Percentiles rank a stretch among this genome's conserved stretches.
Conservation (phyloP, 1,140 invertebrate species). For the Drosophila nigromelanica region DNA sequence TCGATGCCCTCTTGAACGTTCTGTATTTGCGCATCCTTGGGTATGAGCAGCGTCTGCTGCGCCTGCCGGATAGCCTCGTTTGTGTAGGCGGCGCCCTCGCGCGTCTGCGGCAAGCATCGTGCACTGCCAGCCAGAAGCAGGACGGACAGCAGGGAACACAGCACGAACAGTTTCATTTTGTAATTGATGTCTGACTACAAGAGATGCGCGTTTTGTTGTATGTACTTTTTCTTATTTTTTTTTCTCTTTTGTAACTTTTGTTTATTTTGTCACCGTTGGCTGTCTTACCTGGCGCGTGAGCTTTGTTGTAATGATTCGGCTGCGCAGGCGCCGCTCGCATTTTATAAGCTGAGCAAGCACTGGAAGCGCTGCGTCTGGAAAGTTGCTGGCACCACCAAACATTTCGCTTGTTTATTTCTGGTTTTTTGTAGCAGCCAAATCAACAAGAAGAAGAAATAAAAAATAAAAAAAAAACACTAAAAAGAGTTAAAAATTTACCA, state of each 20-base stretch:
- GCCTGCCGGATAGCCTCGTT: slow-evolving; percentile 94
- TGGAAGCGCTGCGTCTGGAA: slow-evolving; percentile 68
- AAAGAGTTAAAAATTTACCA: slow-evolving; percentile 5
- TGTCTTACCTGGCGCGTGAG: slow-evolving; percentile 76
- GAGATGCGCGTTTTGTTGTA: slow-evolving; percentile 21
- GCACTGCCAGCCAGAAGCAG: slow-evolving; percentile 84
- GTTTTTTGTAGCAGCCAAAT: slow-evolving; percentile 43
- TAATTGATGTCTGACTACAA: slow-evolving; percentile 23
- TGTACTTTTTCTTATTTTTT: background rate
- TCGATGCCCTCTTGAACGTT: slow-evolving; percentile 93
- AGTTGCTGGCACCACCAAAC: slow-evolving; percentile 50
- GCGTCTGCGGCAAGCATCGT: slow-evolving; percentile 87
- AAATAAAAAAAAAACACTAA: slow-evolving; percentile 14
- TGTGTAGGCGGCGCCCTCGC: slow-evolving; percentile 91
- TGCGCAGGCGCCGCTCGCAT: slow-evolving; percentile 56
- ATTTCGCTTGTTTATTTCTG: slow-evolving; percentile 67
- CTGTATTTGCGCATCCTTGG: slow-evolving; percentile 93
- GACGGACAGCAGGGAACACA: slow-evolving; percentile 79
- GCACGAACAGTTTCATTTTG: slow-evolving; percentile 83
- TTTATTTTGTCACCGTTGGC: slow-evolving; percentile 1
- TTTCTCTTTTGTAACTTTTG: background rate
- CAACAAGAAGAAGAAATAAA: slow-evolving; percentile 3
- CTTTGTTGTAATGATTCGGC: slow-evolving; percentile 76
- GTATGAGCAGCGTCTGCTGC: slow-evolving; percentile 92
- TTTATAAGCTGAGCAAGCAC: slow-evolving; percentile 76